These are phyloP conservation scores for Lacanobia oleracea DNA, from an alignment of 2,888 invertebrate species.

Conservation along the genomic window DNA sequence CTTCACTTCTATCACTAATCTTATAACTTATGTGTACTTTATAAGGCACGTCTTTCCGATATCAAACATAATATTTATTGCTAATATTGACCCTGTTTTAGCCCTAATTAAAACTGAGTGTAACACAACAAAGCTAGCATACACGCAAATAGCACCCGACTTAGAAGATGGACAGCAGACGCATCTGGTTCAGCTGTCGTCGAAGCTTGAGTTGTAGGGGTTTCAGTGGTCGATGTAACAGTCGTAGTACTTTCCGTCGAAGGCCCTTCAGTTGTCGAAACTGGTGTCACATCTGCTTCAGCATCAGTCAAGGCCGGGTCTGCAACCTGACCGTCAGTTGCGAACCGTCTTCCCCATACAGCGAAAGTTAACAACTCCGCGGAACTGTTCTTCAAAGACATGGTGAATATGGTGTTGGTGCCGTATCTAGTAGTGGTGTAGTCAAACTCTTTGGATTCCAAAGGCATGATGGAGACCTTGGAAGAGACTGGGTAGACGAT, in stretches of 20 bases:
- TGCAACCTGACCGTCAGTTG: conserved; percentile 79
- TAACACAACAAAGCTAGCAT: conserved; percentile 32
- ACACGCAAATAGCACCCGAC: conserved; percentile 50
- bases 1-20: not conserved
- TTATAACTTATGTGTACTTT: not conserved
- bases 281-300: conserved; percentile 32
- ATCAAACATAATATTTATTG: not conserved
- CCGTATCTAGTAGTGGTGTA: conserved; percentile 67
- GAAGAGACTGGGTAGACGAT: conserved; percentile 88
- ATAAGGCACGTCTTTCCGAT: not conserved
- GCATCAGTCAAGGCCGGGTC: conserved; percentile 69
- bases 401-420: conserved; percentile 65
- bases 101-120: conserved; percentile 19
- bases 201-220: not conserved
- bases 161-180: conserved; percentile 50
- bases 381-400: conserved; percentile 69
- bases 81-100: not conserved
- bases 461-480: conserved; percentile 86
- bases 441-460: conserved; percentile 78
- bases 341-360: conserved; percentile 89
- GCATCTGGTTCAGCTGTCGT: conserved; percentile 23
- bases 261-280: not conserved
- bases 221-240: conserved; percentile 4
- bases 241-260: not conserved
- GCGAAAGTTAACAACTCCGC: conserved; percentile 87